Evolutionary conservation across 1,140 invertebrate genomes (phyloP).

Genomic region (Apis dorsata): DNA sequence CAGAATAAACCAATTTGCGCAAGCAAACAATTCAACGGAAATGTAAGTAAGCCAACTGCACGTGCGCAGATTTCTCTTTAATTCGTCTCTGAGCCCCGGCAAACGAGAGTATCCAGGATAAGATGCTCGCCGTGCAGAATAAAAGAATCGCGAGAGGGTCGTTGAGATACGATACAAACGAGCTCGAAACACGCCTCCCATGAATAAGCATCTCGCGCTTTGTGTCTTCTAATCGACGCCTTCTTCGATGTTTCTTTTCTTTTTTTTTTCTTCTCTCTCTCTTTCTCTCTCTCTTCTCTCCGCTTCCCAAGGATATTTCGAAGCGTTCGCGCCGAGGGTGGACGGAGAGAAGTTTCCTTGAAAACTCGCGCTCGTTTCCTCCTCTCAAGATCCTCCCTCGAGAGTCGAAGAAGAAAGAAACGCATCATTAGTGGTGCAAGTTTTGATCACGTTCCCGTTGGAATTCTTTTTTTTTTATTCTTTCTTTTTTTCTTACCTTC

Average conservation of each 20-base stretch:
- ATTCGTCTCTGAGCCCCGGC: constrained; percentile 17
- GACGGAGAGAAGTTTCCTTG: constrained; percentile 7
- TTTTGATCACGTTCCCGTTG: constrained; percentile 22
- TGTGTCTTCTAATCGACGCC: constrained; percentile 14
- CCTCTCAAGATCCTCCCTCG: constrained; percentile 14
- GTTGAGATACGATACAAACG: background rate
- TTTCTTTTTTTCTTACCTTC: background rate
- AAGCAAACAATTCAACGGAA: constrained; percentile 68
- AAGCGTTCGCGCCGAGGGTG: background rate
- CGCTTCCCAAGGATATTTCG: background rate
- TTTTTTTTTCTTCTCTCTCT: too few species aligned
- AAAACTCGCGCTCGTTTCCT: constrained; percentile 23
- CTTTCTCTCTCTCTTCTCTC: background rate
- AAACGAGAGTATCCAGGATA: background rate
- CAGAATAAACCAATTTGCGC: constrained; percentile 67
- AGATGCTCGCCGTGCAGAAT: background rate
- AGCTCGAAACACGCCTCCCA: background rate
- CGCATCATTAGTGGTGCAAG: constrained; percentile 34
- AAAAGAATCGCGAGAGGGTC: background rate
- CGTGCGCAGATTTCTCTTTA: constrained; percentile 35
- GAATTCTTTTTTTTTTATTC: background rate
- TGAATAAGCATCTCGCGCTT: background rate
- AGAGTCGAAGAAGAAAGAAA: constrained; percentile 15
- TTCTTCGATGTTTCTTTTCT: background rate
- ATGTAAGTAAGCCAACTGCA: constrained; percentile 52